Percentiles rank a stretch among this genome's conserved stretches.
phyloP scores from a whole-genome alignment of 64 coral and sea anemone genomes.

The Stichodactyla helianthus region DNA sequence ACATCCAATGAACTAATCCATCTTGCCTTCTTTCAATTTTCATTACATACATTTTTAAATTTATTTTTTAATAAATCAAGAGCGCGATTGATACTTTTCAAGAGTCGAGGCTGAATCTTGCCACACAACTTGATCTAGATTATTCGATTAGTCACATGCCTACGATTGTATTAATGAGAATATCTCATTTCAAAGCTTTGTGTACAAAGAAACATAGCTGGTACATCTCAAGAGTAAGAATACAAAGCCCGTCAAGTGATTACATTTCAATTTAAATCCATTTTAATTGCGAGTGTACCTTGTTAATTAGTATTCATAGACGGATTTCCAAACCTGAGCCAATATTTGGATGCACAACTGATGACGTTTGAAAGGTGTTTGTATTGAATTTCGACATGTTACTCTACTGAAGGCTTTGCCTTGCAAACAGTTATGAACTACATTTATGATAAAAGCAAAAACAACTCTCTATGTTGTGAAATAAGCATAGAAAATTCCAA shows the following conservation, averaged over 20 bases:
- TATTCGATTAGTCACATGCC: not conserved
- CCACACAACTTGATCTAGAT: not conserved
- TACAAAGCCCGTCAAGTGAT: not conserved
- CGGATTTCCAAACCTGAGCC: not conserved
- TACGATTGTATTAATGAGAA: not conserved
- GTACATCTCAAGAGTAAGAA: not conserved
- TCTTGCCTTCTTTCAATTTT: not conserved
- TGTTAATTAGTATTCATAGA: slow-evolving; percentile 1
- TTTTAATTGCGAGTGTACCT: not conserved
- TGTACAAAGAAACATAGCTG: not conserved
- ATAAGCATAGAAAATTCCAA: too few relatives aligned
- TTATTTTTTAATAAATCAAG: too few relatives aligned
- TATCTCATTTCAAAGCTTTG: not conserved
- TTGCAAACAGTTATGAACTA: not conserved
- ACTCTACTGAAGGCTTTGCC: not conserved
- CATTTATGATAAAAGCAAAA: not conserved
- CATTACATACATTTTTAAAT: too few relatives aligned
- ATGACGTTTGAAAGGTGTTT: slow-evolving; percentile 2
- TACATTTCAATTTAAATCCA: not conserved
- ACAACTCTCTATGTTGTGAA: too few relatives aligned
- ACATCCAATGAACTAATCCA: too few relatives aligned
- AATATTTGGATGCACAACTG: not conserved
- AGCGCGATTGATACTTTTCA: too few relatives aligned
- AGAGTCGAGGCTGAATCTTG: too few relatives aligned
- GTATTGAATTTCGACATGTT: not conserved